These are phyloP conservation scores for Tragelaphus scriptus DNA, from an alignment of 2,113 vertebrate species.

Conservation along the genomic window DNA sequence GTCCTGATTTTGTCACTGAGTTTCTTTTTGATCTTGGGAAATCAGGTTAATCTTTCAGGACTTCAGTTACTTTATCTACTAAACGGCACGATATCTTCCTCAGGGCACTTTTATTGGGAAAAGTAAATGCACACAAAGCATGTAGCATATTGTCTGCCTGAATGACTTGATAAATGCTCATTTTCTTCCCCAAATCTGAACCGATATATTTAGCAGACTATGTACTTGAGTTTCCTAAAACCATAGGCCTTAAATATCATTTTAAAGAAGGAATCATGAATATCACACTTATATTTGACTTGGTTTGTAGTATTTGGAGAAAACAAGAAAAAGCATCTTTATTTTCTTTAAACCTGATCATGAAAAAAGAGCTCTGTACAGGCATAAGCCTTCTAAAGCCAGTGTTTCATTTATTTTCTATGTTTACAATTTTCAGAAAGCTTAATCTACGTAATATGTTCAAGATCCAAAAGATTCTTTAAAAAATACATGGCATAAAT, in stretches of 20 bases:
- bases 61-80: neutral
- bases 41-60: slow-evolving; percentile 10
- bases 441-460: slow-evolving; percentile 65
- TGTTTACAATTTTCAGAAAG: slow-evolving; percentile 43
- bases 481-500: slow-evolving; percentile 62
- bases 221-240: neutral
- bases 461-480: slow-evolving; percentile 53
- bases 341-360: slow-evolving; percentile 7
- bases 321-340: neutral
- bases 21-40: slow-evolving; percentile 20
- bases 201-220: neutral
- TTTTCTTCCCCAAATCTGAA: neutral
- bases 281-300: neutral
- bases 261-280: neutral
- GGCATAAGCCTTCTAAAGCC: neutral
- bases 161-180: neutral
- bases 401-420: neutral
- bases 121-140: slow-evolving; percentile 11
- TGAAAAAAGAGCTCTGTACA: neutral
- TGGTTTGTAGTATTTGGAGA: neutral
- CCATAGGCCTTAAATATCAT: neutral
- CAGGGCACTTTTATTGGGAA: neutral
- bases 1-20: neutral
- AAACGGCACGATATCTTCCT: neutral
- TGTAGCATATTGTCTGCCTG: neutral